Conservation (phyloP, 2,888 invertebrate genomes). For the Hypomecis punctinalis region DNA sequence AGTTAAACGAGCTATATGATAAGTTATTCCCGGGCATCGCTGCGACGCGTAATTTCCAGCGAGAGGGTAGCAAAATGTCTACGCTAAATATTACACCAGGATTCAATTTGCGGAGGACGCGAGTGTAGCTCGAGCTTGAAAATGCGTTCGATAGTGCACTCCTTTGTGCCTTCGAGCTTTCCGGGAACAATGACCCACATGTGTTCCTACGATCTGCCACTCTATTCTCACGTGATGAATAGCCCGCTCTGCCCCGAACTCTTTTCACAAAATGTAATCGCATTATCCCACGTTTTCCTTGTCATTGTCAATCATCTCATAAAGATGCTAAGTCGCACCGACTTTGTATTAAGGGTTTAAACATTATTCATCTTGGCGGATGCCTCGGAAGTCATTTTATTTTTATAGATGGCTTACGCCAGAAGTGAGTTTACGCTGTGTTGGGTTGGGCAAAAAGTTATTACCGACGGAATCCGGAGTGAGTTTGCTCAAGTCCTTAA, state of each 20-base stretch:
- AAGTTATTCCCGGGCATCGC: constrained; percentile 60
- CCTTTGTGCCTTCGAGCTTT: constrained; percentile 17
- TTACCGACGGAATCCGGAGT: constrained; percentile 57
- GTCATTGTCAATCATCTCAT: constrained; percentile 40
- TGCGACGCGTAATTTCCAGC: constrained; percentile 57
- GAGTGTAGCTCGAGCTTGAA: constrained; percentile 27
- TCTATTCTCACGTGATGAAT: constrained; percentile 30
- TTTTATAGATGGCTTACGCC: constrained; percentile 49
- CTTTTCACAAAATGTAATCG: constrained; percentile 34
- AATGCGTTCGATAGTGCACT: constrained; percentile 32
- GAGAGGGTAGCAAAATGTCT: constrained; percentile 55
- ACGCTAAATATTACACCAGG: constrained; percentile 62
- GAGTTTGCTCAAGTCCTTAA: constrained; percentile 70
- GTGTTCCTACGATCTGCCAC: constrained; percentile 22
- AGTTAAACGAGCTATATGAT: constrained; percentile 65
- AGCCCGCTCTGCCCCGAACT: constrained; percentile 16
- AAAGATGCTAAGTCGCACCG: constrained; percentile 37
- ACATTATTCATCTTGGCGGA: constrained; percentile 44
- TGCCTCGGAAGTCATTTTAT: constrained; percentile 44
- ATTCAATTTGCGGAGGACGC: constrained; percentile 59
- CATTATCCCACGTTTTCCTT: constrained; percentile 32
- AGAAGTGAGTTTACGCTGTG: constrained; percentile 47
- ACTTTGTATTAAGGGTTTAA: constrained; percentile 44
- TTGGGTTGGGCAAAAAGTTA: constrained; percentile 61
- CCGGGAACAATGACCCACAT: constrained; percentile 28